Base-by-base conservation (phyloP, 2,888 invertebrate species). In the Xestoiulus laeticollis region DNA sequence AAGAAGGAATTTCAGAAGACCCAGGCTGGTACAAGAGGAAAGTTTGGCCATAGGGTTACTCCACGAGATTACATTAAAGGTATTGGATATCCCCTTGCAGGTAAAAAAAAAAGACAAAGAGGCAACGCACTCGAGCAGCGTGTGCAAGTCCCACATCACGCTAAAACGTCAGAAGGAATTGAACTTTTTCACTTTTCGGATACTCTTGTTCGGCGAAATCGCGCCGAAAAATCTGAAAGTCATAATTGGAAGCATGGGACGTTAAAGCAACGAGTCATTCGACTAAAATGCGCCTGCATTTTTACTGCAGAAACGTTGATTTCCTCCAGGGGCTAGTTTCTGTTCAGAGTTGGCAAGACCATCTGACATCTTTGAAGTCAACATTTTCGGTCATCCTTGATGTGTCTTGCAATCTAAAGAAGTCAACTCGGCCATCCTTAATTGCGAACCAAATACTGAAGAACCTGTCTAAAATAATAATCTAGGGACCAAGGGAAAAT, bases 91-190 rank as follows among this genome's bases (percentile, higher is more conserved):
- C 68, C 26, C n/a, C 68, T 68, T 6, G 68, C 68, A 68, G 68
- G 68, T 68, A 68, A 68, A 68, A 68, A n/a, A n/a, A n/a, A n/a
- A 68, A 68, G 68, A 68, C 68, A 68, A 78, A 78, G 78, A 78
- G 78, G 78, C 78, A 78, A 78, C 78, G 78, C 16, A 78, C 78
- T 78, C 78, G 26, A 26, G 26, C 26, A 68, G 68, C 68, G 68
- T 68, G 68, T n/a, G 68, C 68, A 6, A 26, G 68, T 68, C 68
- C 68, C 68, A 68, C 68, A 68, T 68, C 68, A 68, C 68, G 68
- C 68, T 68, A 68, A 68, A 68, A 68, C 68, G 68, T 68, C 68
- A 68, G 68, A 68, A 22, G 26, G 68, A 68, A 68, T 68, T 68
- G 68, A 68, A 68, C 68, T 78, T 30, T 78, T 78, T 78, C 78